phyloP scores from a whole-genome alignment of 1,140 invertebrate genomes.

The Caenorhabditis brenneri region DNA sequence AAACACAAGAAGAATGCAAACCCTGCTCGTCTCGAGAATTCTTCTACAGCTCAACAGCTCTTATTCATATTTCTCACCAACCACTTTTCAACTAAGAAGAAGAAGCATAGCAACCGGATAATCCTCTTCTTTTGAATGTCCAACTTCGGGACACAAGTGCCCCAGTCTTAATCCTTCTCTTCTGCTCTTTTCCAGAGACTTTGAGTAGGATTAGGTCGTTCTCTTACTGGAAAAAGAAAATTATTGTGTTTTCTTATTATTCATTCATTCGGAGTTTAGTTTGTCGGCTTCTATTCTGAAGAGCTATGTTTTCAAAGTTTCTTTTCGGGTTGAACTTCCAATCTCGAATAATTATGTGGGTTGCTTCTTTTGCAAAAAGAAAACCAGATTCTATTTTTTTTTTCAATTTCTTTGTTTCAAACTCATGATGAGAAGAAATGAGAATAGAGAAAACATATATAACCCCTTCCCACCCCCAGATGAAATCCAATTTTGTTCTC shows the following conservation, averaged over 20 bases:
- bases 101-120: conserved; percentile 15
- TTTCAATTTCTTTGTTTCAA: background rate
- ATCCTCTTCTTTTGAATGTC: conserved; percentile 3
- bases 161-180: background rate
- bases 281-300: background rate
- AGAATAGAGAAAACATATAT: background rate
- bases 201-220: background rate
- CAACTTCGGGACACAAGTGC: conserved; percentile 1
- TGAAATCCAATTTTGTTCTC: conserved; percentile 37
- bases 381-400: background rate
- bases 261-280: background rate
- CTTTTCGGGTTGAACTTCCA: background rate
- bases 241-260: background rate
- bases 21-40: background rate
- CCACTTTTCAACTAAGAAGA: background rate
- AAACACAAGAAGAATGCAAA: too few species aligned
- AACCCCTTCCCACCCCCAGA: conserved; percentile 17
- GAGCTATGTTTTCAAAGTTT: background rate
- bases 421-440: background rate
- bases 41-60: background rate
- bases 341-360: background rate
- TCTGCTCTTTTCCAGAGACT: background rate
- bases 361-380: background rate
- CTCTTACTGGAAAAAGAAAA: background rate
- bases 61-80: conserved; percentile 25